Percentiles rank a stretch among this genome's conserved stretches.
Evolutionary conservation across 2,113 vertebrate species (phyloP).

Genomic region (Cynocephalus volans): DNA sequence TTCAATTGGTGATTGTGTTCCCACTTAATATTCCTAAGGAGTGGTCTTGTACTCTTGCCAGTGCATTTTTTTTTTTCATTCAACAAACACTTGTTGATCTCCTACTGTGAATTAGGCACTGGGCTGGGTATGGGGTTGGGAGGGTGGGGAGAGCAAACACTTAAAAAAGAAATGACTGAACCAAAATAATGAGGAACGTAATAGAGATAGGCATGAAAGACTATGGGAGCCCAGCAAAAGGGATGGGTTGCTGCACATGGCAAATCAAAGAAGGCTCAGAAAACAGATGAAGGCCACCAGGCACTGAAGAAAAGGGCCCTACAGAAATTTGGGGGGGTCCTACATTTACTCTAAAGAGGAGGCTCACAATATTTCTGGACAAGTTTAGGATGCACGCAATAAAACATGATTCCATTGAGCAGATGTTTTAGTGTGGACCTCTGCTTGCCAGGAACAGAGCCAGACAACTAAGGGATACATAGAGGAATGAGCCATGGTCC

Average conservation of each 20-base stretch:
- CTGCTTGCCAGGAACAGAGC: background rate
- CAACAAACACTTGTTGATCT: constrained; percentile 66
- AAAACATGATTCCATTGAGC: background rate
- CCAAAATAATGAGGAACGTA: background rate
- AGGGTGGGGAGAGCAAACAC: background rate
- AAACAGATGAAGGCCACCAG: background rate
- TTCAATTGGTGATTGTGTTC: constrained; percentile 71
- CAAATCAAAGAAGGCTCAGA: background rate
- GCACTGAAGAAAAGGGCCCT: background rate
- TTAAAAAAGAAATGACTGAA: background rate
- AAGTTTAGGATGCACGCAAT: too few relatives aligned
- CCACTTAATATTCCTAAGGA: constrained; percentile 54
- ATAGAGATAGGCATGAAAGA: background rate
- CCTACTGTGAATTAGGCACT: background rate
- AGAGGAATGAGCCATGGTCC: fast-evolving
- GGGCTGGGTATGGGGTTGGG: background rate
- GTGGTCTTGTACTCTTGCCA: constrained; percentile 56
- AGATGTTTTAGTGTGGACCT: background rate
- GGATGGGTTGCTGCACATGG: background rate
- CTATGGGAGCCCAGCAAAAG: background rate
- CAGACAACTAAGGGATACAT: background rate
- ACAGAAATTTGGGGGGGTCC: background rate
- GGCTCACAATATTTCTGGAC: background rate
- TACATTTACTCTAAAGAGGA: background rate
- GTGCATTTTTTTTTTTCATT: constrained; percentile 63